A percentile compares a stretch with the other conserved stretches of the same genome.
These are phyloP conservation scores for Chaetophractus vellerosus DNA, from an alignment of 2,797 vertebrate species.

Conservation along the genomic window DNA sequence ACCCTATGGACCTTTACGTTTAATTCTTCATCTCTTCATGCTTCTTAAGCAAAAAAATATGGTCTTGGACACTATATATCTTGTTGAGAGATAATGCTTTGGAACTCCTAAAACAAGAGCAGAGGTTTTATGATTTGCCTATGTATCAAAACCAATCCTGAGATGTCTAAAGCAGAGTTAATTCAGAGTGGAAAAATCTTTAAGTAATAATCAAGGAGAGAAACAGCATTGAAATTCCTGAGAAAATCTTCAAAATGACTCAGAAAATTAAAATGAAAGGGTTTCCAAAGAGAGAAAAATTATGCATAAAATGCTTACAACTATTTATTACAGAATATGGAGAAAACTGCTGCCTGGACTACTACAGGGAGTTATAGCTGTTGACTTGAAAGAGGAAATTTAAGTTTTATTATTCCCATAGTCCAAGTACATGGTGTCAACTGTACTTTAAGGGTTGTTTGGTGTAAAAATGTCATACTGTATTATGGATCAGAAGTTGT, in stretches of 20 bases:
- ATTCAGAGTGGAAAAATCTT: conserved; percentile 10
- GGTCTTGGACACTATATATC: neutral
- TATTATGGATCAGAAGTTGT: conserved; percentile 32
- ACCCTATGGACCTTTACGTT: neutral
- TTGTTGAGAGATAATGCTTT: conserved; percentile 18
- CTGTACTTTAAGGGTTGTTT: neutral
- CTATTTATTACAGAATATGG: conserved; percentile 51
- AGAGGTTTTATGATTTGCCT: conserved; percentile 36
- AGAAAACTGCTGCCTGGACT: conserved; percentile 47
- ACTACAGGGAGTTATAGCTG: neutral
- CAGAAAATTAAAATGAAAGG: conserved; percentile 63
- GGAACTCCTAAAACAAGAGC: neutral
- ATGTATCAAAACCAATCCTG: conserved; percentile 47
- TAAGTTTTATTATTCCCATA: conserved; percentile 33
- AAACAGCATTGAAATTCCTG: conserved; percentile 57
- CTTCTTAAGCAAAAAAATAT: neutral
- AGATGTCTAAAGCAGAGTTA: conserved; percentile 23
- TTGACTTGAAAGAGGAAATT: conserved; percentile 41
- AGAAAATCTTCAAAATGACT: conserved; percentile 60
- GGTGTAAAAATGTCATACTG: conserved; percentile 36
- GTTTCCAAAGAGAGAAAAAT: conserved; percentile 37
- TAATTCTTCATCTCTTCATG: conserved; percentile 39
- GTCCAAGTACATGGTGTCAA: conserved; percentile 37
- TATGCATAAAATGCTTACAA: conserved; percentile 49
- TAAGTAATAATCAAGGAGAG: neutral